Conservation (phyloP, 2,113 vertebrate genomes). For the Phyllostomus discolor region DNA sequence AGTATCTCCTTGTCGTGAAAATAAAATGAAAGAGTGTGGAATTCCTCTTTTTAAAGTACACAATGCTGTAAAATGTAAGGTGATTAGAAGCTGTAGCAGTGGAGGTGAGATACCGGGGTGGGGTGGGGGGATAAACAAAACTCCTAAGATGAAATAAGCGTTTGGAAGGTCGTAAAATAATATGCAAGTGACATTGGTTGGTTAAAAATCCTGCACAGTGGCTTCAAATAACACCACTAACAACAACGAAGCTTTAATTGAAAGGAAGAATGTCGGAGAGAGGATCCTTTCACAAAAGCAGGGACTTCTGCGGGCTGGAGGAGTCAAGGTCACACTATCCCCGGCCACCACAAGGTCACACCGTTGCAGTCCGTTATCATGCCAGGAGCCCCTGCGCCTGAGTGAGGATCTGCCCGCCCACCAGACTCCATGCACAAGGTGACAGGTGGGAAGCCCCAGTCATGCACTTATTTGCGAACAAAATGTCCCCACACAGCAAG, state of each 20-base stretch:
- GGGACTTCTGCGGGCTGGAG: neutral
- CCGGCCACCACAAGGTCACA: neutral
- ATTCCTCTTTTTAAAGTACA: neutral
- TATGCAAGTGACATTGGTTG: neutral
- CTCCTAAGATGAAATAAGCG: neutral
- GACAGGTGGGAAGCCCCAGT: neutral
- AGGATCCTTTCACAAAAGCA: neutral
- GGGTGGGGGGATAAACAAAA: neutral
- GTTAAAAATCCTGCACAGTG: neutral
- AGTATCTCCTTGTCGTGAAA: neutral
- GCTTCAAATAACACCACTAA: neutral
- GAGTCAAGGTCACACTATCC: too few relatives aligned
- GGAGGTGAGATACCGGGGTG: neutral
- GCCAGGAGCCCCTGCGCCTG: neutral
- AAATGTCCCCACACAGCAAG: neutral
- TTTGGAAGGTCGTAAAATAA: neutral
- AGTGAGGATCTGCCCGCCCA: neutral
- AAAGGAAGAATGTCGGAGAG: neutral
- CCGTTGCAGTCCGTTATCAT: accelerated
- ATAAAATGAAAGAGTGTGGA: neutral
- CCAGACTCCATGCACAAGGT: neutral
- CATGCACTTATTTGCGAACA: neutral
- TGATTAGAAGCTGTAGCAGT: neutral
- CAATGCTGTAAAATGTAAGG: neutral
- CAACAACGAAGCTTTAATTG: neutral